Evolutionary conservation across 2,113 vertebrate species (phyloP), one percentile per base, ranked within the genome.

Genomic region (Trematomus loennbergii): DNA sequence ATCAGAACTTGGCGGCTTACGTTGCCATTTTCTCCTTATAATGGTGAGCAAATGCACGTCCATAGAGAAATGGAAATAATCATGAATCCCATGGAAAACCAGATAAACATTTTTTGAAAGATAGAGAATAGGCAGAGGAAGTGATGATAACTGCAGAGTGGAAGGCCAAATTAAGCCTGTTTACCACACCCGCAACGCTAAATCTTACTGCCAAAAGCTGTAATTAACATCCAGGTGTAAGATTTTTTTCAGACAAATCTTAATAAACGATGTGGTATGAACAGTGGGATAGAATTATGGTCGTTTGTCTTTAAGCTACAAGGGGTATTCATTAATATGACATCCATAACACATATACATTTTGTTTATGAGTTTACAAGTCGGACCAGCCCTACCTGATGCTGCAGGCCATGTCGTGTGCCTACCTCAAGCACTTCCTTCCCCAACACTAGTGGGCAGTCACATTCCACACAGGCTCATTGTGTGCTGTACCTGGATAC

Each of bases 371-470:
- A 53, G 22, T 73, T 63, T 69, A 17, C 29, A 65, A 11, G 52
- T 46, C 58, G 63, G 55, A 45, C 45, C 58, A 20, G 18, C 20
- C 53, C 22, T 29, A 61, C 43, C 57, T 80, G 49, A 68, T 58
- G 62, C 70, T 86, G 67, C 60, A 68, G 70, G 77, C 45, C 54
- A 66, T 75, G 49, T 54, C 82, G n/a, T 70, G 55, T 54, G 50
- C 20, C 40, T 17, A 10, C 22, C 45, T 82, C 45, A 78, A 78
- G 67, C 65, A 66, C 85, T 11, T 87, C 18, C 12, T 59, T 70
- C 62, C 87, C 55, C 58, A 87, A 88, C 88, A 90, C 90, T 91
- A 92, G 91, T 93, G 89, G 92, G 89, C 90, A 90, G 90, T 92
- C 86, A 86, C 71, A 92, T 86, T 84, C 88, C 87, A 89, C 77